Base-by-base conservation (phyloP, 2,113 vertebrate species). In the Cephalopholis sonnerati region DNA sequence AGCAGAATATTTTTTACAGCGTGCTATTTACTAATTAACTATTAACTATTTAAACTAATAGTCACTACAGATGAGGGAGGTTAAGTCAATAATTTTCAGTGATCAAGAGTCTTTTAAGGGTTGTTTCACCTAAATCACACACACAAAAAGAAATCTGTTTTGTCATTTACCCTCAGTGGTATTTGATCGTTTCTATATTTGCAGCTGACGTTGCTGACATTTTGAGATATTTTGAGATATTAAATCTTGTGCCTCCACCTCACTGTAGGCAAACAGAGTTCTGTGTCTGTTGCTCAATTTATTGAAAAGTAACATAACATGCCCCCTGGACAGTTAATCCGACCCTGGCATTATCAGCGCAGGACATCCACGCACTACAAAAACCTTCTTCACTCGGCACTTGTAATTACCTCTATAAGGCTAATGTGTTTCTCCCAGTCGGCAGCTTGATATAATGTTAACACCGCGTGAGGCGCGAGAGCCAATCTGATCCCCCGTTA, bases 371-470 rank as follows among this genome's bases (percentile, higher is more conserved):
- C 15, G 41, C 36, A n/a, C 41, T 18, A n/a, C 29, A 44, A 57
- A 54, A 64, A 10, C 41, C 24, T 7, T 68, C 48, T 39, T 27
- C 41, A 12, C 77, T 62, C 54, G 0, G 0, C 5, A 1, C 59
- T 77, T 74, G 51, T 66, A 78, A 81, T 75, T 59, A 72, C 44
- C 17, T 12, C 74, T 24, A 57, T 32, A 41, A 65, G 48, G 67
- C 67, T 39, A 71, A 81, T 82, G 76, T 68, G 70, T 65, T 86
- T 61, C 44, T 66, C 46, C 36, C 57, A 32, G 74, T 24, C 15
- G 5, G 73, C 32, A 55, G 74, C 65, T 36, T 64, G 70, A 82
- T 65, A 24, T 70, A 77, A 81, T 48, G 78, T 78, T 80, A 69
- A 79, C 53, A 20, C 78, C 11, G 46, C 72, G 24, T 59, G 70